phyloP scores from a whole-genome alignment of 2,113 vertebrate species.

The Pipa parva region DNA sequence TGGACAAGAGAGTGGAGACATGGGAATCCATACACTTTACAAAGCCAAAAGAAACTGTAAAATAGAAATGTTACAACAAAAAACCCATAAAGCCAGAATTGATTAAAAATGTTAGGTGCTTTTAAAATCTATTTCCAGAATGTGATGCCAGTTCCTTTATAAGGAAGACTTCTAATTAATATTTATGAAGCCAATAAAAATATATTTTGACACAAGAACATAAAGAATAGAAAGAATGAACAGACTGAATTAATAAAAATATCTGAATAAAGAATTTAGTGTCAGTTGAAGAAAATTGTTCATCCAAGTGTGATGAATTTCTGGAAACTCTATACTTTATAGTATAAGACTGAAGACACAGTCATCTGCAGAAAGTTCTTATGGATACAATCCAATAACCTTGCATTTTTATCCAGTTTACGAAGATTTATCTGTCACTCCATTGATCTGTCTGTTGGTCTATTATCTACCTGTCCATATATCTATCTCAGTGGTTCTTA shows the following conservation, averaged over 20 bases:
- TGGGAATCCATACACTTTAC: too few relatives aligned
- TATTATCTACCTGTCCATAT: too few relatives aligned
- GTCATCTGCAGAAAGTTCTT: background rate
- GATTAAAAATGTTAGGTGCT: slow-evolving; percentile 4
- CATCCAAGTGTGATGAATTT: slow-evolving; percentile 21
- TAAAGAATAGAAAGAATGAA: slow-evolving; percentile 20
- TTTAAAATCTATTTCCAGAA: background rate
- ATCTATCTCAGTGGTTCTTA: too few relatives aligned
- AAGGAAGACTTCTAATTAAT: slow-evolving; percentile 7
- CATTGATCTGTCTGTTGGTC: too few relatives aligned
- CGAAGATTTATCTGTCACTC: too few relatives aligned
- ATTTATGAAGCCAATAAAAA: slow-evolving; percentile 28
- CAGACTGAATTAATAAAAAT: slow-evolving; percentile 9
- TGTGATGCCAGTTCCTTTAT: slow-evolving; percentile 1
- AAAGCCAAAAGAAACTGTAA: too few relatives aligned
- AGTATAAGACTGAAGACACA: slow-evolving; percentile 13
- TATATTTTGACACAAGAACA: slow-evolving; percentile 11
- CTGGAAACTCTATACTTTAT: slow-evolving; percentile 22
- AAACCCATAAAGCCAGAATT: too few relatives aligned
- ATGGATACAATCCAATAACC: too few relatives aligned
- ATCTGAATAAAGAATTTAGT: slow-evolving; percentile 24
- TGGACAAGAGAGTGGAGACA: too few relatives aligned
- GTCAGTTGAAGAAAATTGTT: slow-evolving; percentile 31
- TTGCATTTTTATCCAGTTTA: too few relatives aligned
- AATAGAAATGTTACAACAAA: too few relatives aligned